Evolutionary conservation across 1,140 invertebrate species (phyloP).

Genomic region (Cydia fagiglandana): DNA sequence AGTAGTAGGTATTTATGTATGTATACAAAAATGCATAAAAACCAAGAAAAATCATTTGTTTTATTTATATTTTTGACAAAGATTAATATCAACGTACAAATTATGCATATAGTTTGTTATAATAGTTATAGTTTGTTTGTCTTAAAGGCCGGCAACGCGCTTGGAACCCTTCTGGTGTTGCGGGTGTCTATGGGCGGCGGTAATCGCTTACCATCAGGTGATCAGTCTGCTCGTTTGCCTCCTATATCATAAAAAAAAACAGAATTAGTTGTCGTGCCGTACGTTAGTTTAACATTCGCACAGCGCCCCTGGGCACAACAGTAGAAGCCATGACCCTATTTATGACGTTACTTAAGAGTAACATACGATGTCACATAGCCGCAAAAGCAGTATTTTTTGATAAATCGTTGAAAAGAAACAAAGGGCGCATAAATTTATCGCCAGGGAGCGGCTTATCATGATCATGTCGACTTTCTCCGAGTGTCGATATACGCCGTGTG

Average conservation of each 20-base stretch:
- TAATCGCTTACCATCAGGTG: too few species aligned
- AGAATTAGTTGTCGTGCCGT: too few species aligned
- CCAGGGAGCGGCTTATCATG: conserved; percentile 63
- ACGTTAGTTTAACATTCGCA: neutral
- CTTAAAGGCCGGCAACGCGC: too few species aligned
- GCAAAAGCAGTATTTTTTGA: conserved; percentile 58
- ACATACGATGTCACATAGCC: conserved; percentile 38
- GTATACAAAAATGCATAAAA: neutral
- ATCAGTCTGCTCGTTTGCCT: too few species aligned
- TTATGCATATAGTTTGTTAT: too few species aligned
- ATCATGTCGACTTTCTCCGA: conserved; percentile 70
- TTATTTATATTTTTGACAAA: too few species aligned
- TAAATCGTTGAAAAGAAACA: conserved; percentile 76
- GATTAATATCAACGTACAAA: too few species aligned
- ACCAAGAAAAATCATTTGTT: too few species aligned
- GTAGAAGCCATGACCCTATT: conserved; percentile 36
- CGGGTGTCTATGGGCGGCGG: too few species aligned
- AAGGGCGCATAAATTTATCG: conserved; percentile 76
- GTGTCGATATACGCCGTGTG: conserved; percentile 52
- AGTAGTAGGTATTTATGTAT: neutral
- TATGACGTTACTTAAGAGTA: conserved; percentile 34
- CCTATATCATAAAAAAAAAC: too few species aligned
- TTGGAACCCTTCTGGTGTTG: too few species aligned
- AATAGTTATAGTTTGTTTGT: too few species aligned
- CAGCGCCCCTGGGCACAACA: conserved; percentile 6